Conservation (phyloP, 2,888 invertebrate genomes). For the Metalampra italica region DNA sequence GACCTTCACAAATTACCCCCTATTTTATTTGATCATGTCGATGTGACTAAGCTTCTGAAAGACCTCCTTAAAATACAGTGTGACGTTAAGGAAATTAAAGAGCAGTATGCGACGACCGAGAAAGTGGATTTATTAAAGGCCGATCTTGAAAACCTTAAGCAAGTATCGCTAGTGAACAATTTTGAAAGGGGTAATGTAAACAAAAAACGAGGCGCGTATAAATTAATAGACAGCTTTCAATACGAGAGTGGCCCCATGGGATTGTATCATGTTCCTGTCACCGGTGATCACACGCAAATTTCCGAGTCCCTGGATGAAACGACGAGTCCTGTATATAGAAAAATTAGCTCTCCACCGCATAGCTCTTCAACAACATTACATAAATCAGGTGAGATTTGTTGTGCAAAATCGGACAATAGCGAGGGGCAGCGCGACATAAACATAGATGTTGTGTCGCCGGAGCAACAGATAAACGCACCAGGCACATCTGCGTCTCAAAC, state of each 20-base stretch:
- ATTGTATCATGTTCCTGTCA: background rate
- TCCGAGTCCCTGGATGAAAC: background rate
- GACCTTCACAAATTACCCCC: conserved; percentile 16
- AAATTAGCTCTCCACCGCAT: background rate
- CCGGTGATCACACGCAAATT: background rate
- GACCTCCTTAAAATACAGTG: conserved; percentile 9
- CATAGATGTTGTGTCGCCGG: background rate
- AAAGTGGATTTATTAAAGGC: conserved; percentile 5
- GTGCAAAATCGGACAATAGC: background rate
- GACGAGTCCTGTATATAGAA: background rate
- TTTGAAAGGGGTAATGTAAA: conserved; percentile 4
- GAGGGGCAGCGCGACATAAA: background rate
- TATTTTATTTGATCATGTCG: conserved; percentile 16
- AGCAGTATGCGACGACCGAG: conserved; percentile 7
- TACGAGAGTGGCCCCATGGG: conserved; percentile 18
- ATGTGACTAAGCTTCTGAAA: conserved; percentile 11
- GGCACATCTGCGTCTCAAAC: background rate
- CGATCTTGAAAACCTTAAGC: conserved; percentile 7
- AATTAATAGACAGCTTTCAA: conserved; percentile 10
- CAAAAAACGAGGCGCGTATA: conserved; percentile 12
- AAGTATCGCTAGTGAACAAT: conserved; percentile 2
- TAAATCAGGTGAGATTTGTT: background rate
- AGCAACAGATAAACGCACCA: too few species aligned
- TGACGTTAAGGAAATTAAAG: conserved; percentile 7
- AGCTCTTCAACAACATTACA: background rate